These are phyloP conservation scores for Pan troglodytes DNA, from an alignment of 2,113 vertebrate species.

Conservation along the genomic window DNA sequence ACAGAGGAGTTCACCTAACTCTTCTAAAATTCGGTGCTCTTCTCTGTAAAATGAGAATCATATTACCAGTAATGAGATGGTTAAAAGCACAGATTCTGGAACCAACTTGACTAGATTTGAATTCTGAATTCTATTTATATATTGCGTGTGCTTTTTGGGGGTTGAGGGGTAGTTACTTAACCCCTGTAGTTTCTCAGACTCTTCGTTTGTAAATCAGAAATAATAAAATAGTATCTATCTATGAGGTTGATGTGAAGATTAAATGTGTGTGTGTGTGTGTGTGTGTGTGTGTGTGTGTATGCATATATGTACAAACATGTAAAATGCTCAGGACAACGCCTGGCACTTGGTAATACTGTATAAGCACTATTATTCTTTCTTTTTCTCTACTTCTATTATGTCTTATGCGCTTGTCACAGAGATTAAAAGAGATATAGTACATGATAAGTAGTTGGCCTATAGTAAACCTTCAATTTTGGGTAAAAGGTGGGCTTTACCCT, in stretches of 20 bases:
- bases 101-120: neutral
- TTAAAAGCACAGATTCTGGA: neutral
- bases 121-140: neutral
- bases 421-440: neutral
- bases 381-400: neutral
- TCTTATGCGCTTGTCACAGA: neutral
- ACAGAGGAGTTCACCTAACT: neutral
- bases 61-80: neutral
- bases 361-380: neutral
- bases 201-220: neutral
- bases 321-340: neutral
- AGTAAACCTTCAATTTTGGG: neutral
- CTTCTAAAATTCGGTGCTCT: neutral
- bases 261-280: neutral
- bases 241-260: neutral
- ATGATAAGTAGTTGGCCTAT: neutral
- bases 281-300: neutral
- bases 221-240: neutral
- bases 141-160: neutral
- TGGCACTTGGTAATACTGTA: neutral
- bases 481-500: neutral
- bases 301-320: too few relatives aligned
- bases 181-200: neutral
- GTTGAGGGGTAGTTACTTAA: neutral
- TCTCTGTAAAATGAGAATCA: neutral